Evolutionary conservation across 2,113 vertebrate species (phyloP), one percentile per base, ranked within the genome.

Genomic region (Myotis davidii): DNA sequence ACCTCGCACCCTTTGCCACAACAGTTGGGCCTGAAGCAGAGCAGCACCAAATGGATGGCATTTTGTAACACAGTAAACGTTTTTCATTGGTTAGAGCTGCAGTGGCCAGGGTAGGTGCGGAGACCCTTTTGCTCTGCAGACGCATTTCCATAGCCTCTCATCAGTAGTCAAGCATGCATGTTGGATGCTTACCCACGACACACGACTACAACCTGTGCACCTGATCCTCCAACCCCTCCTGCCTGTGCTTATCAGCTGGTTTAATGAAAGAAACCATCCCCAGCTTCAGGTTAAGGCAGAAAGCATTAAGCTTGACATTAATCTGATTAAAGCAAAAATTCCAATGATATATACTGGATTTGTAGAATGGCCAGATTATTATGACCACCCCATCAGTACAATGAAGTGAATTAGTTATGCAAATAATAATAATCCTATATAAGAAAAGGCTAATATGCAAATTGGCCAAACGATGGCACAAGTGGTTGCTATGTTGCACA

Each of bases 1-100:
- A 73, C 42, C 6, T 9, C 65, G 2, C 37, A 34, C 13, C 39
- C 67, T 96, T 72, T 52, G 90, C 2, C 89, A 76, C 1, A 54
- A 61, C 1, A 91, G 37, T 13, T 94, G 83, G 3, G 34, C 54
- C 7, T 64, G 5, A 65, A 32, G 77, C 42, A 94, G 6, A 95
- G 37, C 3, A n/a, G 0, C 1, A 85, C 4, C 34, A 78, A 9
- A 92, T 6, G 83, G 61, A 77, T 29, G 0, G 13, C 48, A 20
- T n/a, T 73, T 56, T 65, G 17, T 42, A 86, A 86, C 23, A 64
- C 2, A 89, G 20, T 48, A 5, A 95, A 74, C 6, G 0, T 0
- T 70, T 87, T 88, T 59, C 83, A 78, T 86, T 16, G 67, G 52
- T 85, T 4, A 85, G 27, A 59, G 0, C 50, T 70, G 67, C 3